These are phyloP conservation scores for Euspilapteryx auroguttella DNA, from an alignment of 2,888 invertebrate genomes.

Conservation along the genomic window DNA sequence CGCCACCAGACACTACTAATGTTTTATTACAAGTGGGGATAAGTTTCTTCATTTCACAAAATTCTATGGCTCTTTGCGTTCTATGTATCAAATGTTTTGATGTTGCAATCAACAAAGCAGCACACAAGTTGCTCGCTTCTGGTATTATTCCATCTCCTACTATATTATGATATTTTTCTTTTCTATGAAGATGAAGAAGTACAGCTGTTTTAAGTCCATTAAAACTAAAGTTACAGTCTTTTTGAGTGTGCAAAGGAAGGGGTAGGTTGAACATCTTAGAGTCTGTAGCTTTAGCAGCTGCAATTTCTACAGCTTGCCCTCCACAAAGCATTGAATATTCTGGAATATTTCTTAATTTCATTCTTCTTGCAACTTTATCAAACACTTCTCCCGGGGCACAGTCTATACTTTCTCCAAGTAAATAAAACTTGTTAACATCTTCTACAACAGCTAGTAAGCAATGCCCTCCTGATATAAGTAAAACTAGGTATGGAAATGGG, in stretches of 20 bases:
- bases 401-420: slow-evolving; percentile 81
- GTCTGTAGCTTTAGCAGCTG: slow-evolving; percentile 72
- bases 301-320: slow-evolving; percentile 83
- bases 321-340: slow-evolving; percentile 78
- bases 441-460: slow-evolving; percentile 79
- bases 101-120: slow-evolving; percentile 74
- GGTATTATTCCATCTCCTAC: slow-evolving; percentile 75
- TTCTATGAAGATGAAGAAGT: slow-evolving; percentile 47
- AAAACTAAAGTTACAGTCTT: slow-evolving; percentile 91
- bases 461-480: slow-evolving; percentile 94
- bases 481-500: slow-evolving; percentile 84
- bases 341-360: slow-evolving; percentile 78
- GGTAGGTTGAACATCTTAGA: slow-evolving; percentile 69
- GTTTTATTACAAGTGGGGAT: slow-evolving; percentile 65
- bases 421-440: slow-evolving; percentile 72
- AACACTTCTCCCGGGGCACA: slow-evolving; percentile 92
- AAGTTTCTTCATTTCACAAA: slow-evolving; percentile 63
- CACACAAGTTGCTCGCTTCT: slow-evolving; percentile 80
- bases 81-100: slow-evolving; percentile 81
- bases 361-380: slow-evolving; percentile 86
- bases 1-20: slow-evolving; percentile 91
- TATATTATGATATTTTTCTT: slow-evolving; percentile 62
- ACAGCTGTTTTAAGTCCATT: slow-evolving; percentile 77
- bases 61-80: slow-evolving; percentile 85
- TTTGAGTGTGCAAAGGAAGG: slow-evolving; percentile 63